Evolutionary conservation across 1,140 invertebrate species (phyloP).

Genomic region (Drosophila gunungcola): DNA sequence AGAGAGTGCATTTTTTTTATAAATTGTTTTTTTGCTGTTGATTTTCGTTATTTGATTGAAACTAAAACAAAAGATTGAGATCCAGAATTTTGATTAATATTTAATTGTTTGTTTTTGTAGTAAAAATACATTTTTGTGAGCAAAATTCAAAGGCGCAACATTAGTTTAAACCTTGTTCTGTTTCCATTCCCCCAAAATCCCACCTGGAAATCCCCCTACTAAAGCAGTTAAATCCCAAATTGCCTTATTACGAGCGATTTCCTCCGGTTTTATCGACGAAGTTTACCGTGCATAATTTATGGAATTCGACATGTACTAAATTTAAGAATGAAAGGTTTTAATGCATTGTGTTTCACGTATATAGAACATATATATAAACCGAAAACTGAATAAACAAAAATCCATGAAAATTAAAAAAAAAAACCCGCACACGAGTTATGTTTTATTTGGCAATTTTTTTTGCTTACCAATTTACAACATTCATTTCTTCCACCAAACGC

Average conservation of each 20-base stretch:
- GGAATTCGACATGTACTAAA: conserved; percentile 38
- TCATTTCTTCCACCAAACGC: conserved; percentile 25
- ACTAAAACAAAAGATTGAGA: conserved; percentile 44
- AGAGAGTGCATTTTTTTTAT: conserved; percentile 55
- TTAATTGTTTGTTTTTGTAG: conserved; percentile 78
- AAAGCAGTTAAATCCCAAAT: conserved; percentile 7
- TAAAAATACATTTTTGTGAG: conserved; percentile 63
- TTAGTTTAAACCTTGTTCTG: conserved; percentile 58
- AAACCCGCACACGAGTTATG: conserved; percentile 61
- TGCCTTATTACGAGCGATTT: conserved; percentile 28
- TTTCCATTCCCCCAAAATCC: conserved; percentile 16
- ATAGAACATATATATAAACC: conserved; percentile 57
- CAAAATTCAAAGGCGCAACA: conserved; percentile 68
- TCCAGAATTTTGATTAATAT: conserved; percentile 71
- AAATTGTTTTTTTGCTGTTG: conserved; percentile 75
- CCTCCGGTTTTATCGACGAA: conserved; percentile 41
- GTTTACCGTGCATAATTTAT: conserved; percentile 76
- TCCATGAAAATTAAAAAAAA: conserved; percentile 55
- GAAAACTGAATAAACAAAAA: conserved; percentile 56
- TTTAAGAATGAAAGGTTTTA: conserved; percentile 42
- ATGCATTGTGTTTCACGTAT: conserved; percentile 62
- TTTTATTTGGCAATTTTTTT: conserved; percentile 53
- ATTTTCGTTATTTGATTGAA: conserved; percentile 78
- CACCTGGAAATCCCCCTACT: conserved; percentile 38
- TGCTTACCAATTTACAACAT: conserved; percentile 6